Conservation (phyloP, 2,797 vertebrate genomes). For the Pseudopleuronectes americanus region DNA sequence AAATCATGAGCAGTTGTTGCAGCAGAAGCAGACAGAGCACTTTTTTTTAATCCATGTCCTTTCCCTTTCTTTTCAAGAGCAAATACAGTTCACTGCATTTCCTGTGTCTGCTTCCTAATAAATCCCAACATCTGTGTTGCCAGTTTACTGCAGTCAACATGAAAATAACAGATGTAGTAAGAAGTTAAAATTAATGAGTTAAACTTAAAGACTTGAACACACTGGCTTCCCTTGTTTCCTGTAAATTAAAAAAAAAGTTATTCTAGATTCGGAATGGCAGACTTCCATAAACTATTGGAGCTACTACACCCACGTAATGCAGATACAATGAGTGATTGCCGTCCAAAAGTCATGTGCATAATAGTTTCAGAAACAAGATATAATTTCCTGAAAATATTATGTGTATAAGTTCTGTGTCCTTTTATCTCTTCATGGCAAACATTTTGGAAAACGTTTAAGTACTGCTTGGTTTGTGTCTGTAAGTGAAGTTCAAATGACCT, state of each 20-base stretch:
- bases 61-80: not conserved
- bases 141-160: not conserved
- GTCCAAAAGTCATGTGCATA: too few species aligned
- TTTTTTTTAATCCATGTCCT: not conserved
- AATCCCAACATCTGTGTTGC: not conserved
- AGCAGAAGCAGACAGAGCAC: not conserved
- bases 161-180: not conserved
- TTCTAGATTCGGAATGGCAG: not conserved
- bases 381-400: not conserved
- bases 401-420: too few species aligned
- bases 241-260: not conserved
- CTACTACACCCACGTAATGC: too few species aligned
- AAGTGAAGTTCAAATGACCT: too few species aligned
- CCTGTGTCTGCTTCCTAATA: not conserved
- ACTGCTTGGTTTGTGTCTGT: too few species aligned
- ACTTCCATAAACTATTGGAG: not conserved
- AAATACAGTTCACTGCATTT: not conserved
- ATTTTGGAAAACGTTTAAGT: too few species aligned
- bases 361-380: not conserved
- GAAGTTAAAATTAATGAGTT: not conserved
- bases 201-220: not conserved
- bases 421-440: too few species aligned
- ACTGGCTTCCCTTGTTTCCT: not conserved
- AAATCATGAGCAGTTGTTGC: not conserved
- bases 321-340: too few species aligned